phyloP scores from a whole-genome alignment of 1,140 invertebrate genomes.

The Eurosta solidaginis region DNA sequence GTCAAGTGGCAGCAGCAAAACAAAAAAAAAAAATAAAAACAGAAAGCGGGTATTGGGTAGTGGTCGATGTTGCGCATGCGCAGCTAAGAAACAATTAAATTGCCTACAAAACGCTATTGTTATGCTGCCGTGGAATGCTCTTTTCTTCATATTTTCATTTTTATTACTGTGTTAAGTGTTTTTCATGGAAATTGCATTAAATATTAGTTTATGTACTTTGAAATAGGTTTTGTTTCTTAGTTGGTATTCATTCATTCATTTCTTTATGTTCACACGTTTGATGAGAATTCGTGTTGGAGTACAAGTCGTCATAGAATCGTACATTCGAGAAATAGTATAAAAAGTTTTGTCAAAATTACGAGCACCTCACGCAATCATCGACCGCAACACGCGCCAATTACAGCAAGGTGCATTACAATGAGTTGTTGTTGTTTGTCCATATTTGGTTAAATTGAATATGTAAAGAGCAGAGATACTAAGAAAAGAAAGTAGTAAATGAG shows the following conservation, averaged over 20 bases:
- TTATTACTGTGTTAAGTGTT: not conserved
- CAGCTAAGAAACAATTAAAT: not conserved
- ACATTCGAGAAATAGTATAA: not conserved
- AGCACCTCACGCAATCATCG: not conserved
- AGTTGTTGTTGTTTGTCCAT: not conserved
- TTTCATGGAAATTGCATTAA: constrained; percentile 6
- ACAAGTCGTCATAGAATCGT: not conserved
- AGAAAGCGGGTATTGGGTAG: not conserved
- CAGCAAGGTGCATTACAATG: not conserved
- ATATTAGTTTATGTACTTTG: not conserved
- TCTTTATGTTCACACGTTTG: not conserved
- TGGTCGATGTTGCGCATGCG: not conserved
- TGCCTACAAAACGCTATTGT: not conserved
- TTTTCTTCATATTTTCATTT: no score
- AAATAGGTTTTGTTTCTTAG: not conserved
- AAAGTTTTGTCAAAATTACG: constrained; percentile 13
- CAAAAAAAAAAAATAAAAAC: not conserved
- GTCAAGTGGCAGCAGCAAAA: not conserved
- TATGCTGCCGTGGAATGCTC: no score
- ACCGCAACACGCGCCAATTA: not conserved
- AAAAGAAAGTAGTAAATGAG: constrained; percentile 2
- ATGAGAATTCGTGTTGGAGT: not conserved
- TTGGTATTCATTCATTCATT: no score
- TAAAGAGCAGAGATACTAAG: not conserved
- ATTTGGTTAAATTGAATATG: not conserved